phyloP scores from a whole-genome alignment of 2,888 invertebrate genomes.

The Eupithecia subumbrata region DNA sequence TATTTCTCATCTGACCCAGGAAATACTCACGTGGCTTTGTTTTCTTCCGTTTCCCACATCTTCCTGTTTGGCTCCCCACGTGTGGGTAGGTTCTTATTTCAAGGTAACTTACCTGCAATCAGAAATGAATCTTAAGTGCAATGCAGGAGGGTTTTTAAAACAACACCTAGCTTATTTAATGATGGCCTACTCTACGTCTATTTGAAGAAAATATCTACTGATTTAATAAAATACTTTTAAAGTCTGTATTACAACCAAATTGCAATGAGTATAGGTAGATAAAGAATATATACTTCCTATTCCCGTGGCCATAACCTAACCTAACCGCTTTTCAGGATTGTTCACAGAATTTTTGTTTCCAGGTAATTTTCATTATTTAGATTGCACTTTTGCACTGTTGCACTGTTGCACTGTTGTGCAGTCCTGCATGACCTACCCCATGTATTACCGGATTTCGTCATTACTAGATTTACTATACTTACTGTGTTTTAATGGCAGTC shows the following conservation, averaged over 20 bases:
- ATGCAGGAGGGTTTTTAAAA: not conserved
- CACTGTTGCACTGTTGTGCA: not conserved
- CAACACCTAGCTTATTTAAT: not conserved
- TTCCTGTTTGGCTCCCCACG: slow-evolving; percentile 48
- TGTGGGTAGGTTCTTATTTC: slow-evolving; percentile 42
- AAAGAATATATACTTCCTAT: not conserved
- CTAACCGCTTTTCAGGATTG: not conserved
- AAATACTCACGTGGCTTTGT: slow-evolving; percentile 53
- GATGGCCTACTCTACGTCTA: not conserved
- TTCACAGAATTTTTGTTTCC: not conserved
- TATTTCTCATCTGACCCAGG: slow-evolving; percentile 28
- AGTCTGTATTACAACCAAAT: not conserved
- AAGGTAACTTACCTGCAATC: slow-evolving; percentile 76
- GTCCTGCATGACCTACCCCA: not conserved
- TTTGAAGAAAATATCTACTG: not conserved
- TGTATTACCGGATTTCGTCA: not conserved
- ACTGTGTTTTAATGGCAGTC: not conserved
- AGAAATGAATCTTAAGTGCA: slow-evolving; percentile 44
- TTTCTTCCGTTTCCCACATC: slow-evolving; percentile 41
- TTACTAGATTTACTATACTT: not conserved
- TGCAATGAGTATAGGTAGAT: not conserved
- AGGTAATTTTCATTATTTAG: not conserved
- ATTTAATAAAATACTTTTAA: not conserved
- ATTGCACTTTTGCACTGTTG: not conserved
- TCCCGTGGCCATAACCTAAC: not conserved